Conservation (phyloP, 1,140 invertebrate genomes). For the Ditylenchus dipsaci region DNA sequence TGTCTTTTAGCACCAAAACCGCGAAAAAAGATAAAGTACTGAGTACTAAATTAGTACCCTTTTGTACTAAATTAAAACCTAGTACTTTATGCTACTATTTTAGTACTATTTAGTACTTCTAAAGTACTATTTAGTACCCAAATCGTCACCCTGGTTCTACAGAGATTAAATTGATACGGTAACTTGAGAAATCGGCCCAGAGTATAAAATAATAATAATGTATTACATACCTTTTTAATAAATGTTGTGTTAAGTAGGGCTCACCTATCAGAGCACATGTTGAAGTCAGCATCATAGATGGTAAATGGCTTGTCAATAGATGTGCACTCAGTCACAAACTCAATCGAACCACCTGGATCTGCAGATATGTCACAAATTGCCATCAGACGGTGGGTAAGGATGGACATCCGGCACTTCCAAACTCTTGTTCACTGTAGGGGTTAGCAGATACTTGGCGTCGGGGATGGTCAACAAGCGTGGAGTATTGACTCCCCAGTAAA, state of each 20-base stretch:
- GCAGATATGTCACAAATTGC: constrained; percentile 95
- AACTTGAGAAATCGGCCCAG: too few species aligned
- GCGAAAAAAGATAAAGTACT: too few species aligned
- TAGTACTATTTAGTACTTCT: too few species aligned
- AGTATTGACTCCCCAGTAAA: constrained; percentile 94
- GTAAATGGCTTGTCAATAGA: constrained; percentile 98
- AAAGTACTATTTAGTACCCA: too few species aligned
- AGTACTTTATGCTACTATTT: too few species aligned
- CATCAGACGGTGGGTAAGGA: constrained; percentile 73
- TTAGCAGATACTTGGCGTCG: constrained; percentile 86
- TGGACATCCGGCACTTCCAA: constrained; percentile 72
- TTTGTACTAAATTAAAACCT: too few species aligned
- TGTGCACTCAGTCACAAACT: constrained; percentile 99
- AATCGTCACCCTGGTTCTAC: too few species aligned
- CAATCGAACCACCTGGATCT: constrained; percentile 95
- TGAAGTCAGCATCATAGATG: constrained; percentile 93
- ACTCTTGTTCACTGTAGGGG: constrained; percentile 59
- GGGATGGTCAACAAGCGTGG: constrained; percentile 78
- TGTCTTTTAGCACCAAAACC: too few species aligned
- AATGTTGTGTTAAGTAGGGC: too few species aligned
- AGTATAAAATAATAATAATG: background rate
- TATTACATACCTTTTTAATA: too few species aligned
- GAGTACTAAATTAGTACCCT: too few species aligned
- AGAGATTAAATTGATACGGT: too few species aligned
- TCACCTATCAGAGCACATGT: constrained; percentile 75